Conservation (phyloP, 2,797 vertebrate species). For the Platyrinchus mystaceus region DNA sequence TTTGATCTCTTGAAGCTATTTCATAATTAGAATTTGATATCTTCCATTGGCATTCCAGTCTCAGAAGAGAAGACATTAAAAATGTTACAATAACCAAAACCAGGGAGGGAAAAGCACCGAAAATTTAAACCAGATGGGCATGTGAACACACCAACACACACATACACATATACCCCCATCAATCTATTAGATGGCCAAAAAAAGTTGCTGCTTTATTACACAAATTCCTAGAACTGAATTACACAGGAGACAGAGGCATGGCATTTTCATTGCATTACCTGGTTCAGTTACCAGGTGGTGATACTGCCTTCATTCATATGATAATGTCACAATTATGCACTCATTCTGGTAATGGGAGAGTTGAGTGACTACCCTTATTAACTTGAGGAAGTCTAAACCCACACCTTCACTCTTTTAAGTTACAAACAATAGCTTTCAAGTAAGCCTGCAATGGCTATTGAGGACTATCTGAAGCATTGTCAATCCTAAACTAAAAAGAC, state of each 20-base stretch:
- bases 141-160: neutral
- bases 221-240: neutral
- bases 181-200: neutral
- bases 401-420: neutral
- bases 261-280: neutral
- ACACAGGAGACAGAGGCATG: neutral
- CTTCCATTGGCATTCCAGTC: neutral
- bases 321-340: conserved; percentile 25
- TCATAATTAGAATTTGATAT: conserved; percentile 37
- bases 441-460: neutral
- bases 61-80: neutral
- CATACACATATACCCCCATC: accelerated
- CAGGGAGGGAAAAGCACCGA: neutral
- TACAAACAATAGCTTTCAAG: neutral
- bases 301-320: conserved; percentile 7
- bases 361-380: neutral
- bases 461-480: neutral
- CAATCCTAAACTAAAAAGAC: neutral
- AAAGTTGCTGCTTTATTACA: neutral
- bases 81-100: neutral
- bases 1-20: neutral
- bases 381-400: neutral
- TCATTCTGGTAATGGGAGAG: neutral
- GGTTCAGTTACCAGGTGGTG: neutral
- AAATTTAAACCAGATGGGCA: neutral